Evolutionary conservation across 2,888 invertebrate species (phyloP), one percentile per base, ranked within the genome.

Genomic region (Drosophila mimica): DNA sequence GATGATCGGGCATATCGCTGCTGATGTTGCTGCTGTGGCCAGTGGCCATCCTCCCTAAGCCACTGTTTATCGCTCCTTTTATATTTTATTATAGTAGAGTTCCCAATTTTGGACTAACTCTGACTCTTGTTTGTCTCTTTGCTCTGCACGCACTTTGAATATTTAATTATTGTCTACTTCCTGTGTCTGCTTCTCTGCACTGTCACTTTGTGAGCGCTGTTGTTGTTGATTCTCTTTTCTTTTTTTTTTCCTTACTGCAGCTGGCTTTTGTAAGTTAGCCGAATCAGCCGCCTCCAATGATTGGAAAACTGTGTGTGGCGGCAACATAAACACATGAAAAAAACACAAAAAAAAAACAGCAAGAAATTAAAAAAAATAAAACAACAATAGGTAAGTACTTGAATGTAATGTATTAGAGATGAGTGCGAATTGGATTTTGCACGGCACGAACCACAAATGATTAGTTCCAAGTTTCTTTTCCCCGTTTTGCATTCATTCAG

Each of bases 81-180:
- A 56, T 56, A 38, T 56, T 28, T 54, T 46, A 34, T 52, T 25
- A 38, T 60, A 25, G 38, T 57, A 4, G 15, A 17, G n/a, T 20
- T 63, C 52, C 28, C 43, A 51, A 51, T 52, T 33, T 66, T 54
- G 30, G 56, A 56, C 59, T 17, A 46, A 53, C 7, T 56, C 17
- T 61, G 53, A 20, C 49, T 34, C 60, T 63, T 48, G 70, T 57
- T 36, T 36, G 25, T 36, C 54, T 53, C 25, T 34, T 36, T 17
- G 36, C n/a, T 11, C 13, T 49, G 72, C 52, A 80, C 86, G 86
- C 65, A 72, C 73, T 69, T 74, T 57, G 86, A 87, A 87, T 88
- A 82, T 73, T 78, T 72, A 88, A 87, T 86, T 82, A 88, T 76
- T 78, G 79, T 58, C 59, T 68, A 71, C 68, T 87, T 88, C 88